Conservation (phyloP, 53 echinoderm and acorn worm genomes). For the Paracentrotus lividus region DNA sequence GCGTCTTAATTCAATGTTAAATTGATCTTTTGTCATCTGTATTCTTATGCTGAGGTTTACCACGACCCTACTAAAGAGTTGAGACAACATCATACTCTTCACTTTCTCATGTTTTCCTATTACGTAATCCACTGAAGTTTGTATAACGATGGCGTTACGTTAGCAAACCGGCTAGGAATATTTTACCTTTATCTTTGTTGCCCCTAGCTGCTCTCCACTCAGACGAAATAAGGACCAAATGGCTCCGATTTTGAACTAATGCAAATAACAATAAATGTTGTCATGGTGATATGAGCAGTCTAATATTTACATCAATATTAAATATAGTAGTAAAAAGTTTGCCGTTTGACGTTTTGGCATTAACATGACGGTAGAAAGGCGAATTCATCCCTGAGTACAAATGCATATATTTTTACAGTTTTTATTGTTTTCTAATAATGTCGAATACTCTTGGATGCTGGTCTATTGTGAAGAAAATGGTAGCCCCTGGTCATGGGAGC, state of each 20-base stretch:
- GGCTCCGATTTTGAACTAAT: neutral
- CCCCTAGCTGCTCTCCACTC: neutral
- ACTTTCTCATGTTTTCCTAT: neutral
- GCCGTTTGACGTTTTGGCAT: no score
- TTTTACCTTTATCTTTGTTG: neutral
- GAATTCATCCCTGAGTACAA: no score
- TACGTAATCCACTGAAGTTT: neutral
- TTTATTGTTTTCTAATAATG: no score
- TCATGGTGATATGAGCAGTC: no score
- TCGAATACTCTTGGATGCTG: no score
- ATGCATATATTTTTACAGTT: no score
- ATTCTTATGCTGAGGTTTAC: neutral
- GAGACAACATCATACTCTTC: constrained; percentile 22
- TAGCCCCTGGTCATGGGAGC: no score
- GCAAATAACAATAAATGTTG: neutral
- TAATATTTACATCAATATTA: no score
- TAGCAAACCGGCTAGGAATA: neutral
- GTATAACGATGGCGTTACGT: neutral
- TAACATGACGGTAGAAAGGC: no score
- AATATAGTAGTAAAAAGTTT: no score
- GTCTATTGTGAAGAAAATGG: no score
- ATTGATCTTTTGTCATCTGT: constrained; percentile 16
- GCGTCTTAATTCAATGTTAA: neutral
- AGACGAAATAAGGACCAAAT: no score
- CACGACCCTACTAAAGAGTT: constrained; percentile 38